Evolutionary conservation across 2,888 invertebrate species (phyloP).

Genomic region (Drosophila gaucha): DNA sequence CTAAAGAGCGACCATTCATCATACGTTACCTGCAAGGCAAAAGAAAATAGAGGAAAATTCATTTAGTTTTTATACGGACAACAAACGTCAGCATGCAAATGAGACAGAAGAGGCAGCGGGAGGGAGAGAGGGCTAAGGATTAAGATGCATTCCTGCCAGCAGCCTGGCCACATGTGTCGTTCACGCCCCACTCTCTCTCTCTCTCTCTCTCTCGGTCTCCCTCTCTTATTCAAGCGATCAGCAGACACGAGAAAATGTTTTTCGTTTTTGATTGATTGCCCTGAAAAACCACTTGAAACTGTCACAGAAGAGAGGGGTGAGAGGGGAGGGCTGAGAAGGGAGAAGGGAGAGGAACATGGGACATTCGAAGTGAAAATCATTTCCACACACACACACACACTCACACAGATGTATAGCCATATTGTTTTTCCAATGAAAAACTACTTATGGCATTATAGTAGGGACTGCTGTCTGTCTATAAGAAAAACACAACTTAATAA

Average conservation of each 20-base stretch:
- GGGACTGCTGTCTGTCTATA: slow-evolving; percentile 20
- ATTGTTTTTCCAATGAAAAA: slow-evolving; percentile 69
- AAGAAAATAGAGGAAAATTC: slow-evolving; percentile 11
- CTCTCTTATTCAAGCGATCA: slow-evolving; percentile 46
- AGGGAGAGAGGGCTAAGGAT: slow-evolving; percentile 33
- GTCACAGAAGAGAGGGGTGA: slow-evolving; percentile 41
- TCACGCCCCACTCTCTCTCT: slow-evolving; percentile 21
- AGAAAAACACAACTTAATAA: slow-evolving; percentile 55
- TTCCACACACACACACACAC: slow-evolving; percentile 38
- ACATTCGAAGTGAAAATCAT: slow-evolving; percentile 74
- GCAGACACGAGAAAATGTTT: slow-evolving; percentile 45
- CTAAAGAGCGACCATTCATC: slow-evolving; percentile 28
- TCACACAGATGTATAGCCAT: slow-evolving; percentile 12
- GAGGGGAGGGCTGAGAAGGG: slow-evolving; percentile 5
- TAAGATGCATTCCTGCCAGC: slow-evolving; percentile 54
- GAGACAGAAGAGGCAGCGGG: slow-evolving; percentile 14
- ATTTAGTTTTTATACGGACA: slow-evolving; percentile 8
- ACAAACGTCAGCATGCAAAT: slow-evolving; percentile 62
- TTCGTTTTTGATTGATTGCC: slow-evolving; percentile 74
- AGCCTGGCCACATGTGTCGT: slow-evolving; percentile 61
- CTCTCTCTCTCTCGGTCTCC: slow-evolving; percentile 1
- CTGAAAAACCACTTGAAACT: slow-evolving; percentile 76
- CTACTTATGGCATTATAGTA: slow-evolving; percentile 57
- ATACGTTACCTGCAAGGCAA: slow-evolving; percentile 69
- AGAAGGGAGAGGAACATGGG: slow-evolving; percentile 15